Conservation (phyloP, 30 jellyfish, hydroid and myxozoan genomes). For the Turritopsis rubra region DNA sequence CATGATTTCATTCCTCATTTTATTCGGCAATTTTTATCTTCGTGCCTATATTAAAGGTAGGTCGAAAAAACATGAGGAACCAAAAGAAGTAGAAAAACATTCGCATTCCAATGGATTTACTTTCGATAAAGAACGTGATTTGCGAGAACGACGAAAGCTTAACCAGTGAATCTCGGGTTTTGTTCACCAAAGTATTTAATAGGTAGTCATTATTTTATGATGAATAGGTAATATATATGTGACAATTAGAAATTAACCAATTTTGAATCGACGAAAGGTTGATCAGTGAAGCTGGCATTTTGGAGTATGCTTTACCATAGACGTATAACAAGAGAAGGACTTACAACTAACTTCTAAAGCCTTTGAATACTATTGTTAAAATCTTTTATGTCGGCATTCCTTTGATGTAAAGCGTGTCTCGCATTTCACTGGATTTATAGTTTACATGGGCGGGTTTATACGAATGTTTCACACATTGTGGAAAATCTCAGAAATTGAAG, state of each 20-base stretch:
- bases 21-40: conserved; percentile 84
- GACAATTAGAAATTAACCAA: too few species aligned
- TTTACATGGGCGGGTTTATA: too few species aligned
- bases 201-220: neutral
- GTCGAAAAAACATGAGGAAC: conserved; percentile 7
- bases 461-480: too few species aligned
- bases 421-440: neutral
- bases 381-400: neutral
- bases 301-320: too few species aligned
- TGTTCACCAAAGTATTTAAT: neutral
- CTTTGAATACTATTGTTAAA: too few species aligned
- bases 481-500: too few species aligned
- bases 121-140: neutral
- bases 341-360: too few species aligned
- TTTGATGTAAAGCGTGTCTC: neutral
- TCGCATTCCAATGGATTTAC: neutral
- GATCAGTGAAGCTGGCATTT: too few species aligned
- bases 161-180: neutral
- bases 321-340: too few species aligned
- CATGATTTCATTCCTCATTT: conserved; percentile 68
- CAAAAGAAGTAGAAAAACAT: neutral
- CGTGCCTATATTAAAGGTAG: conserved; percentile 68
- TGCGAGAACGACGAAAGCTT: neutral
- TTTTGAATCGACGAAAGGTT: too few species aligned
- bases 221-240: neutral